Base-by-base conservation (phyloP, 30 jellyfish, hydroid and myxozoan genomes). In the Cassiopea andromeda region DNA sequence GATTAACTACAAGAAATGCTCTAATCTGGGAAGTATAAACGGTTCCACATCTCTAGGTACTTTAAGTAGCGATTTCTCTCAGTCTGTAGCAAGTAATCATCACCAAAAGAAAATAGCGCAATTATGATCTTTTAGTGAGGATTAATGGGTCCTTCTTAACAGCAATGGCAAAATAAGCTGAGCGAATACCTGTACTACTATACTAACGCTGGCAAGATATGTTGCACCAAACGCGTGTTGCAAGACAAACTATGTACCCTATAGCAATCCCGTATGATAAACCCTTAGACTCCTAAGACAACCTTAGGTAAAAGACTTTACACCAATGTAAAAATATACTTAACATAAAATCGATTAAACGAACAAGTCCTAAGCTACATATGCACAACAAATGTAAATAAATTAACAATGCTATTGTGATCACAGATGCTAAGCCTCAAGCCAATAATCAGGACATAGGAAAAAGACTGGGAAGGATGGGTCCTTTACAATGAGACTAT, bases 281-380 rank as follows among this genome's bases (percentile, higher is more conserved):
- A 19, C 75, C 86, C 17, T 46, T 19, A 78, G 60, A 69, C 27
- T 48, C 89, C 93, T 78, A 71, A 87, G 67, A 83, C 48, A 48
- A 78, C 85, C 94, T 87, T 87, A 87, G 94, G 94, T 2, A 87
- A 27, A 79, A 76, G 80, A 86, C 72, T 87, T 66, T 78, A 87
- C 90, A 87, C 13, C 90, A 81, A 87, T 78, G 87, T 76, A 81
- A 83, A 87, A 72, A 87, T 78, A 69, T 69, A 75, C n/a, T 1
- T 18, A 87, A 75, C 84, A 71, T 48, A 69, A 83, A 49, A 48
- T 46, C 81, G 10, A 43, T 73, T 83, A 45, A 83, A 83, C 54
- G 44, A 61, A 83, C 54, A 48, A 83, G 18, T 81, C 50, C 77
- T 83, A 83, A 59, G 27, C 82, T 83, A 83, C 77, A 48, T 70